Evolutionary conservation across 2,113 vertebrate genomes (phyloP).

Genomic region (Nicator chloris): DNA sequence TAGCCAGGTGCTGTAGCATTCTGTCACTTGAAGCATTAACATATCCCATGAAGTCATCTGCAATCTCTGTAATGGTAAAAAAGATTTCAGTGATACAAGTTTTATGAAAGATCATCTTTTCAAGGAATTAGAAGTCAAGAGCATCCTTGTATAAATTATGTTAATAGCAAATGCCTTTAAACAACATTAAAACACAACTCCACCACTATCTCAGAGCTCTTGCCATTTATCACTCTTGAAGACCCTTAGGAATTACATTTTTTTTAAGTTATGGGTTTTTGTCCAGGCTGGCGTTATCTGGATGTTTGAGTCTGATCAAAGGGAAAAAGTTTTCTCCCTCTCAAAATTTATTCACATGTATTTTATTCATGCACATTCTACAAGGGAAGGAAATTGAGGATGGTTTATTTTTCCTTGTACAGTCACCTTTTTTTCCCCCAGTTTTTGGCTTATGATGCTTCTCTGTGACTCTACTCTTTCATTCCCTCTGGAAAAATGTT

Average conservation of each 20-base stretch:
- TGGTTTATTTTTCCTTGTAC: not conserved
- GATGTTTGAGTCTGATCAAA: not conserved
- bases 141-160: not conserved
- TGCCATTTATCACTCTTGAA: not conserved
- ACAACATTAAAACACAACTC: not conserved
- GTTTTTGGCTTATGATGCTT: not conserved
- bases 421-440: not conserved
- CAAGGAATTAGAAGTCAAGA: not conserved
- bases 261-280: not conserved
- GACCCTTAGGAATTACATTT: not conserved
- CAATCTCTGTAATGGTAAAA: not conserved
- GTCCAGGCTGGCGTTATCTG: not conserved
- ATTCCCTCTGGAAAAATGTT: constrained; percentile 9
- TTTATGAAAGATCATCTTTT: not conserved
- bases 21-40: not conserved
- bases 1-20: not conserved
- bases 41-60: not conserved
- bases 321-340: not conserved
- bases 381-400: not conserved
- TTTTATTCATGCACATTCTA: not conserved
- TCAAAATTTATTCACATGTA: not conserved
- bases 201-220: not conserved
- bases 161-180: not conserved
- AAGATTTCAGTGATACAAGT: not conserved
- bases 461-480: not conserved